These are phyloP conservation scores for Lasioglossum malachurum DNA, from an alignment of 2,888 invertebrate genomes.

Conservation along the genomic window DNA sequence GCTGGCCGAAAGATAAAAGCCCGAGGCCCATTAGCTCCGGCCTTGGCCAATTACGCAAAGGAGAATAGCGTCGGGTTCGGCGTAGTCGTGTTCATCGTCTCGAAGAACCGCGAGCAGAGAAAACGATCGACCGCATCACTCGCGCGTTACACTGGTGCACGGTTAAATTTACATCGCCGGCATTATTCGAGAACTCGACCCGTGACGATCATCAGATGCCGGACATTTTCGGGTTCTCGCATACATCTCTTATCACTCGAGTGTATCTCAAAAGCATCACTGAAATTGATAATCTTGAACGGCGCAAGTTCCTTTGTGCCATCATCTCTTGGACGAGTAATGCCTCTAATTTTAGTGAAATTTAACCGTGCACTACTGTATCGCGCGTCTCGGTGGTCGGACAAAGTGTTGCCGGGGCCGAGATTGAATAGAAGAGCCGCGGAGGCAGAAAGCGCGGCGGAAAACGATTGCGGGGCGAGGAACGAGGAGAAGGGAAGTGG, in stretches of 20 bases:
- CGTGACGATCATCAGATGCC: too few relatives aligned
- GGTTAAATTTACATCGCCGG: background rate
- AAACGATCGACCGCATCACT: background rate
- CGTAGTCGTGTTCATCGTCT: background rate
- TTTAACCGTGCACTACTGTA: background rate
- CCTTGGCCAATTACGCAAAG: constrained; percentile 25
- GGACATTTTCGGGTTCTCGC: too few relatives aligned
- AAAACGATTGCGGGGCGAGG: background rate
- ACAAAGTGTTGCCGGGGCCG: background rate
- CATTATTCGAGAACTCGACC: too few relatives aligned
- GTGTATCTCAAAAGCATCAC: too few relatives aligned
- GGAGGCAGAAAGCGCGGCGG: constrained; percentile 1
- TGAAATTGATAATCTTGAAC: too few relatives aligned
- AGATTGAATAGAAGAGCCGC: constrained; percentile 30
- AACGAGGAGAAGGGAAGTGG: background rate
- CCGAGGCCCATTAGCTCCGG: constrained; percentile 31
- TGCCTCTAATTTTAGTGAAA: background rate
- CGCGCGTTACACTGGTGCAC: background rate
- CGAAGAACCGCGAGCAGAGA: background rate
- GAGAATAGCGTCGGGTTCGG: background rate
- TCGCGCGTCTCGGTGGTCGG: background rate
- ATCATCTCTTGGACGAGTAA: too few relatives aligned
- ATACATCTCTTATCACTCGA: too few relatives aligned
- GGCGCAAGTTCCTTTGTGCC: too few relatives aligned
- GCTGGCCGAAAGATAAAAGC: constrained; percentile 10